Conservation (phyloP, 1,140 invertebrate genomes). For the Drosophila repletoides region DNA sequence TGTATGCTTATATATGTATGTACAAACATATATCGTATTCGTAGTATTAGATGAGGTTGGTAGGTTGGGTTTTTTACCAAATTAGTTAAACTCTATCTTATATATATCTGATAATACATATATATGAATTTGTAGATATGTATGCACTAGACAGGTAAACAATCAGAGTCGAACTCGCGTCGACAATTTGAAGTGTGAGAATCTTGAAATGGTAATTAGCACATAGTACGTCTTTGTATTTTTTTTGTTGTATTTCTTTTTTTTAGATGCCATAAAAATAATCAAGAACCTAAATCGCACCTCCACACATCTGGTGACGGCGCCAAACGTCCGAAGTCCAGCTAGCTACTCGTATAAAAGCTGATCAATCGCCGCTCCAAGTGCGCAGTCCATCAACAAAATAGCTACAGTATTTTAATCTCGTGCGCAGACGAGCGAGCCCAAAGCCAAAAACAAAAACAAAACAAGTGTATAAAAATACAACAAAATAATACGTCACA, state of each 20-base stretch:
- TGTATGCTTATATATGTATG: too few relatives aligned
- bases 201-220: conserved; percentile 73
- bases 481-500: too few relatives aligned
- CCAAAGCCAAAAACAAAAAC: too few relatives aligned
- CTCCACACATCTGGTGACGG: conserved; percentile 29
- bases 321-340: conserved; percentile 45
- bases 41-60: too few relatives aligned
- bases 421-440: conserved; percentile 1
- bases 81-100: too few relatives aligned
- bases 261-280: conserved; percentile 62
- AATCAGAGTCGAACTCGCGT: conserved; percentile 14
- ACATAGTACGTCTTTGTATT: conserved; percentile 36
- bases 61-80: too few relatives aligned
- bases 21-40: too few relatives aligned
- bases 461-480: too few relatives aligned
- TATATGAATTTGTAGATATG: conserved; percentile 17
- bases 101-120: neutral
- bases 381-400: conserved; percentile 53
- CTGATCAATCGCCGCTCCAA: conserved; percentile 51
- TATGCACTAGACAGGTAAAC: conserved; percentile 21
- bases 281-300: conserved; percentile 59
- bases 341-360: conserved; percentile 56
- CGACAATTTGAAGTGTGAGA: conserved; percentile 59
- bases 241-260: conserved; percentile 26
- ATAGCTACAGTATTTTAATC: conserved; percentile 25